phyloP scores from a whole-genome alignment of 2,888 invertebrate species.

The Rambutsinella grinnellia region DNA sequence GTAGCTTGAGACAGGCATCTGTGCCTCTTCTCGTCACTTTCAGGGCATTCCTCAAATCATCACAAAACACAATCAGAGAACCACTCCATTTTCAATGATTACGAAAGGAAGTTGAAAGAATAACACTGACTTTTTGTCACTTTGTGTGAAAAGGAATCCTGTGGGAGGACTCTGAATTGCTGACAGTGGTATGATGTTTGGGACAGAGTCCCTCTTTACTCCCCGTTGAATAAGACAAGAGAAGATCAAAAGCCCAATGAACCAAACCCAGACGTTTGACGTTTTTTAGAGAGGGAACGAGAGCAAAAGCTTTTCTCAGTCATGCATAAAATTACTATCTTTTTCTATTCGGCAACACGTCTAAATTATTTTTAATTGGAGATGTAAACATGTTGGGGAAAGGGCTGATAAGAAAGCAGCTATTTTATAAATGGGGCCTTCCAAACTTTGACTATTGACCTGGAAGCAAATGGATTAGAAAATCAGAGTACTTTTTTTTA shows the following conservation, averaged over 20 bases:
- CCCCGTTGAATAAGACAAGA: conserved; percentile 6
- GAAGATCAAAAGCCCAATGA: conserved; percentile 16
- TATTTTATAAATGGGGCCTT: too few relatives aligned
- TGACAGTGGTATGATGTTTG: conserved; percentile 7
- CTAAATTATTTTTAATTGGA: conserved; percentile 6
- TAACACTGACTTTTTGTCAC: conserved; percentile 38
- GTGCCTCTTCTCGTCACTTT: background rate
- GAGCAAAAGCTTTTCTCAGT: conserved; percentile 13
- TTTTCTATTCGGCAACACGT: background rate
- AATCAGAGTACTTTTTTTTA: too few relatives aligned
- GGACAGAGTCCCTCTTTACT: background rate
- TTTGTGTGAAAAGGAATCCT: conserved; percentile 31
- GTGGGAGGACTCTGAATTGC: conserved; percentile 3
- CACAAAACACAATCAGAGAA: background rate
- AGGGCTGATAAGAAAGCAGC: background rate
- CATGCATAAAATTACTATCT: conserved; percentile 14
- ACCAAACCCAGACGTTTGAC: conserved; percentile 23
- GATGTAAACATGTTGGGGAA: conserved; percentile 9
- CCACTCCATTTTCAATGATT: background rate
- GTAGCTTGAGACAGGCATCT: conserved; percentile 25
- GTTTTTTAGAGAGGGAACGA: background rate
- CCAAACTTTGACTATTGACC: too few relatives aligned
- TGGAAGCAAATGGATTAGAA: too few relatives aligned
- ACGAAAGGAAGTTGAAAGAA: background rate
- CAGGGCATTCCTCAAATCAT: background rate